Base-by-base conservation (phyloP, 2,797 vertebrate species). In the Bryconaethiops microstoma region DNA sequence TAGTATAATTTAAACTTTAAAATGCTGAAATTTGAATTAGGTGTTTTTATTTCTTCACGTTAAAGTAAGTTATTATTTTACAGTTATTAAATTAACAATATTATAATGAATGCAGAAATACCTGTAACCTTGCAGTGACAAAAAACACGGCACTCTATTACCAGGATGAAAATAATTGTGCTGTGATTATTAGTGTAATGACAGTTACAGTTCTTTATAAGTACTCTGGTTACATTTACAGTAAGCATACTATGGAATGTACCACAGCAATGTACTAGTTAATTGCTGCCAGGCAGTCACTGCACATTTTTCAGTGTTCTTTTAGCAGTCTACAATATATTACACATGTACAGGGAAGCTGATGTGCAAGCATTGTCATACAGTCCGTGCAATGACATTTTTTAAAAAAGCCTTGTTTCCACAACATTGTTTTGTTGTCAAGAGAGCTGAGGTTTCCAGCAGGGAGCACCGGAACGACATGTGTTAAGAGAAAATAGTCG, bases 401-500 rank as follows among this genome's bases (percentile, higher is more conserved):
- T 57, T n/a, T 45, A 17, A 65, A 5, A 59, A 79, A 73, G 19
- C 35, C 21, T 65, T 69, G 57, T 76, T 62, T 84, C 63, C 25
- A 57, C 39, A 67, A 65, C 14, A 35, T 50, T 60, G 60, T 76
- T 70, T 74, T 77, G 78, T 71, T 76, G 77, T 39, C 74, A 78
- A 71, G 45, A 59, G 29, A 75, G 39, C 65, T 50, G 74, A 84
- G 78, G 64, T 79, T 45, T 67, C 75, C 76, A 80, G 75, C 70
- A 19, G 83, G 80, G 70, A 82, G 48, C 50, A 73, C 64, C 35
- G 60, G 80, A 77, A 82, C 67, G 54, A 64, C 77, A 82, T 74
- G 68, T 74, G 60, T 77, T 14, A 35, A 82, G 74, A 76, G 19
- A 75, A 76, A 75, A 59, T 71, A 83, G 71, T 42, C 29, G 23